These are phyloP conservation scores for Enteromius thamalakanensis DNA, from an alignment of 2,797 vertebrate species.

Conservation along the genomic window DNA sequence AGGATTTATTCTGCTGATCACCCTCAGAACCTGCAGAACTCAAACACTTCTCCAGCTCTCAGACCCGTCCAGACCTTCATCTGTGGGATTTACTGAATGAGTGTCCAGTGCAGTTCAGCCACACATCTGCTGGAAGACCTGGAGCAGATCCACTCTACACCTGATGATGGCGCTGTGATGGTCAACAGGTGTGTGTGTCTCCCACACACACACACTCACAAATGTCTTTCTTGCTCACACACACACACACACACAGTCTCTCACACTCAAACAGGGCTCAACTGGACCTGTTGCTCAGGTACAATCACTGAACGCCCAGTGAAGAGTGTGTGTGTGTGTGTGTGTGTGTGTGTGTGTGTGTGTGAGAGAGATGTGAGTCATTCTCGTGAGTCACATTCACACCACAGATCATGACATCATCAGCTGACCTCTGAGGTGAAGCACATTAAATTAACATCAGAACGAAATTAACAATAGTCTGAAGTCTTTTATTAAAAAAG, in stretches of 20 bases:
- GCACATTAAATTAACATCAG: background rate
- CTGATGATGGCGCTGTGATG: background rate
- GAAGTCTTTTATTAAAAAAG: too few species aligned
- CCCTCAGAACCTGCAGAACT: background rate
- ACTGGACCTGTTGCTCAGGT: background rate
- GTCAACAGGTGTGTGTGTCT: background rate
- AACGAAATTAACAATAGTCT: background rate
- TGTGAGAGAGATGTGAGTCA: constrained; percentile 44
- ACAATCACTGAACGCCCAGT: background rate
- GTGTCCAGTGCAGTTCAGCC: background rate
- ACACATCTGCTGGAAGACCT: background rate
- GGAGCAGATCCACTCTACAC: background rate
- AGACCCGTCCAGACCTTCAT: background rate
- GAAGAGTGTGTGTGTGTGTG: background rate
- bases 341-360: background rate
- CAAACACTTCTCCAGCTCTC: background rate
- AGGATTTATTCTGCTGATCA: background rate
- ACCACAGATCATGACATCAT: constrained; percentile 55
- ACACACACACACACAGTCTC: background rate
- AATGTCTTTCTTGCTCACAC: background rate
- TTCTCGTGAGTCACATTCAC: constrained; percentile 53
- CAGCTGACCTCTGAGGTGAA: constrained; percentile 13
- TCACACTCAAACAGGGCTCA: background rate
- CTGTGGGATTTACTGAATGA: background rate
- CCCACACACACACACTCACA: background rate